Percentiles rank a stretch among this genome's conserved stretches.
Conservation (phyloP, 1,140 invertebrate species). For the Drosophila malerkotliana region DNA sequence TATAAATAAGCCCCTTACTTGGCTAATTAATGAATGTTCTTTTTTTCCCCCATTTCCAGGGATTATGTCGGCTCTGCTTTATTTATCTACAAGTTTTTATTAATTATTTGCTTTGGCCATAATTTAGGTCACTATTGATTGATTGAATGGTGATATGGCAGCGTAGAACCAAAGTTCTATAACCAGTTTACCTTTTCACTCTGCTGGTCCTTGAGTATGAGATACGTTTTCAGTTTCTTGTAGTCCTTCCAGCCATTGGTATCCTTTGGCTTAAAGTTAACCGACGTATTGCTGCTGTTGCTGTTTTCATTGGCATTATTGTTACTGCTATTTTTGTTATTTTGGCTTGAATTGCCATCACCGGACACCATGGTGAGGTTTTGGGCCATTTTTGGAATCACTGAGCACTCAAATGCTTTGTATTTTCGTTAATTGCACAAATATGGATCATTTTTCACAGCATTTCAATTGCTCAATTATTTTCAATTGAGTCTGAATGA, state of each 20-base stretch:
- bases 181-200: conserved; percentile 61
- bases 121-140: conserved; percentile 66
- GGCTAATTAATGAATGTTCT: conserved; percentile 32
- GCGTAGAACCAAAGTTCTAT: conserved; percentile 3
- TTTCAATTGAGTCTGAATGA: conserved; percentile 46
- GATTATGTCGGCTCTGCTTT: conserved; percentile 12
- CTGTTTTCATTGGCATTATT: conserved; percentile 9
- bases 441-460: conserved; percentile 48
- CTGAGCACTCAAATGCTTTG: conserved; percentile 33
- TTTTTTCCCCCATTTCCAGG: conserved; percentile 4
- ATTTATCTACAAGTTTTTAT: conserved; percentile 28
- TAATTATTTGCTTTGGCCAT: conserved; percentile 41
- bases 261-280: conserved; percentile 72
- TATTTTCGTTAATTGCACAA: conserved; percentile 19
- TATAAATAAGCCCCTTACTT: conserved; percentile 31
- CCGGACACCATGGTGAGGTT: conserved; percentile 58
- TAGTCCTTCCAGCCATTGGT: conserved; percentile 80
- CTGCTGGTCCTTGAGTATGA: conserved; percentile 79
- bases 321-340: conserved; percentile 28
- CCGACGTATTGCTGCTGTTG: conserved; percentile 20
- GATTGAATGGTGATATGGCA: conserved; percentile 13
- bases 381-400: conserved; percentile 58
- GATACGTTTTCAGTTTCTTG: conserved; percentile 79
- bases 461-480: conserved; percentile 45
- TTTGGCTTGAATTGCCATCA: conserved; percentile 14